These are phyloP conservation scores for Cossypha caffra DNA, from an alignment of 2,797 vertebrate species.

Conservation along the genomic window DNA sequence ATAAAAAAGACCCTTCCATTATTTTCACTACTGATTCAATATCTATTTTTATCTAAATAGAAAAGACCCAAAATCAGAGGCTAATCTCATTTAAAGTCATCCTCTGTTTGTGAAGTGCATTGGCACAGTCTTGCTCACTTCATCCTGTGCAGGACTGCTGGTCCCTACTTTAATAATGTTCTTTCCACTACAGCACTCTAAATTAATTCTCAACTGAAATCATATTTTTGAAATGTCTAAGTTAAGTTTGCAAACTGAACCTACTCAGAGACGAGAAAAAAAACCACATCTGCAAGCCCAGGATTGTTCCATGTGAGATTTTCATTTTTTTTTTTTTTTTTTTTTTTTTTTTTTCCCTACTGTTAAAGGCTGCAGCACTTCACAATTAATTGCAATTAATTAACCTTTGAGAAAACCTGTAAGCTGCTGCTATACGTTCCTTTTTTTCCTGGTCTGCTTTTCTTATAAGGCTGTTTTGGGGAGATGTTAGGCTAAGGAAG, in stretches of 20 bases:
- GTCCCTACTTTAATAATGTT: not conserved
- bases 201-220: constrained; percentile 36
- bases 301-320: not conserved
- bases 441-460: constrained; percentile 9
- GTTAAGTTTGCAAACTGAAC: constrained; percentile 5
- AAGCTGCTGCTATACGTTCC: not conserved
- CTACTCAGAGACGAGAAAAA: not conserved
- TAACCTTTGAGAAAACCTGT: constrained; percentile 58
- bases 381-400: constrained; percentile 70
- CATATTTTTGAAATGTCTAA: constrained; percentile 37
- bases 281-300: not conserved
- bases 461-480: not conserved
- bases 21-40: not conserved
- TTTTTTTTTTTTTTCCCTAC: not conserved
- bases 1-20: not conserved
- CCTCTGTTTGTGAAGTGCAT: accelerated
- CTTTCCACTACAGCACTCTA: not conserved
- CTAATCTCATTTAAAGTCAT: not conserved
- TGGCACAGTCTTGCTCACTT: not conserved
- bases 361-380: constrained; percentile 2
- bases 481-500: constrained; percentile 27
- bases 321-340: not conserved
- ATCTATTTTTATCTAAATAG: not conserved
- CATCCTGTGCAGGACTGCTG: not conserved
- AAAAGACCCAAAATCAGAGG: not conserved